Base-by-base conservation (phyloP, 1,140 invertebrate species). In the Dysdera silvatica region DNA sequence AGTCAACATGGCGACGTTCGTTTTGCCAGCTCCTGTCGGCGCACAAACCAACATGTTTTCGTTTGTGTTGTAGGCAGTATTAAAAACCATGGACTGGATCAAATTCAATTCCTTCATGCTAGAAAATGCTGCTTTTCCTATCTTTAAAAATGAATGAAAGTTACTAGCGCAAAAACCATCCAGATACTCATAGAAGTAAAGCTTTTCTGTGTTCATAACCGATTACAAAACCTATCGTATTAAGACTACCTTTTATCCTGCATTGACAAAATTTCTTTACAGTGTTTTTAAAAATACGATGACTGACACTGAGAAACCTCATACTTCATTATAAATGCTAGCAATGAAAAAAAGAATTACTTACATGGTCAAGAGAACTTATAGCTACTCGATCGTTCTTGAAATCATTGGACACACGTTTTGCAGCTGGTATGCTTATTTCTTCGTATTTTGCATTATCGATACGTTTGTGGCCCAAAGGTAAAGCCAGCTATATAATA, bases 11-110 rank as follows among this genome's bases (percentile, higher is more conserved):
- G 97, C 97, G 63, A 99, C 93, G 76, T 99, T 99, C 0, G 97
- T 99, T 79, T 99, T 99, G 52, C 93, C 94, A 4, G 94, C 93
- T 20, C 94, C 94, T 2, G 94, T 97, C 0, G 94, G 94, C 0
- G 94, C 94, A 78, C 93, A 95, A 62, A 97, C 61, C 20, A 66
- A 76, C 70, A 99, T 80, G 77, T 99, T 99, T 73, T 99, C 92
- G 75, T 98, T 96, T 8, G 91, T 92, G 71, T 91, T 85, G 78
- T 98, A 98, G 0, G 97, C 97, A 3, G 90, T 84, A 45, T 93
- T 83, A 77, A 89, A 99, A 0, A 99, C 96, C 51, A 98, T 86
- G 0, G 90, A 91, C 75, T 99, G 96, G 66, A 99, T 98, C 57
- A 86, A 79, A 78, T 99, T 99, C 16, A 99, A 79, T 48, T 82